Base-by-base conservation (phyloP, 2,797 vertebrate genomes). In the Tenualosa thibaudeaui region DNA sequence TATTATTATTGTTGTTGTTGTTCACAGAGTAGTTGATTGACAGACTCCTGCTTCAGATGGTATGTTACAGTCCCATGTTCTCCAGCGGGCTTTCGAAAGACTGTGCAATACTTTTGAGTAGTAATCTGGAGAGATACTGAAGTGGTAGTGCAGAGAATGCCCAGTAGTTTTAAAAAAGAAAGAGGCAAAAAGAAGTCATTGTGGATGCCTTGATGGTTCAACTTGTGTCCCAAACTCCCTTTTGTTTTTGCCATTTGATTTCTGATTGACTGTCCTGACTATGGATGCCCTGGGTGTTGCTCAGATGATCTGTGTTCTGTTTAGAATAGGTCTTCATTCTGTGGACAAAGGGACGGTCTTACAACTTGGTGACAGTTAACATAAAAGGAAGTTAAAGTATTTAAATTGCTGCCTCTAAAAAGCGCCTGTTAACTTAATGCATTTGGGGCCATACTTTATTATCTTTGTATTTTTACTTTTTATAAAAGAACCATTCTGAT, bases 391-490 rank as follows among this genome's bases (percentile, higher is more conserved):
- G 17, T 43, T 40, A 17, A 17, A 17, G 68, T 75, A 40, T 75
- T 71, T 75, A 75, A 43, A 46, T 43, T 78, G 71, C 19, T 78
- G 71, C 71, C 71, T 78, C 71, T 78, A 40, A 92, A 91, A 92
- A 92, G 90, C 89, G 90, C 91, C 88, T 87, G 92, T 90, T 89
- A 90, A 91, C 93, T 90, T 92, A 90, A 91, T 92, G 92, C 93
- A 93, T 93, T 92, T 90, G 93, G 91, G 95, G 94, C 94, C 94
- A 95, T 95, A 94, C 93, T 78, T 78, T 78, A 78, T 93, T 92
- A 87, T 92, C 93, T 94, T 88, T 94, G 88, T 92, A 90, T 88
- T 93, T 92, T 94, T 91, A 94, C 0, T 84, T 88, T 86, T 86
- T 85, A 86, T 93, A 93, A 92, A 93, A 91, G 91, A 92, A 89